Base-by-base conservation (phyloP, 2,888 invertebrate species). In the Ormyrus nitidulus region DNA sequence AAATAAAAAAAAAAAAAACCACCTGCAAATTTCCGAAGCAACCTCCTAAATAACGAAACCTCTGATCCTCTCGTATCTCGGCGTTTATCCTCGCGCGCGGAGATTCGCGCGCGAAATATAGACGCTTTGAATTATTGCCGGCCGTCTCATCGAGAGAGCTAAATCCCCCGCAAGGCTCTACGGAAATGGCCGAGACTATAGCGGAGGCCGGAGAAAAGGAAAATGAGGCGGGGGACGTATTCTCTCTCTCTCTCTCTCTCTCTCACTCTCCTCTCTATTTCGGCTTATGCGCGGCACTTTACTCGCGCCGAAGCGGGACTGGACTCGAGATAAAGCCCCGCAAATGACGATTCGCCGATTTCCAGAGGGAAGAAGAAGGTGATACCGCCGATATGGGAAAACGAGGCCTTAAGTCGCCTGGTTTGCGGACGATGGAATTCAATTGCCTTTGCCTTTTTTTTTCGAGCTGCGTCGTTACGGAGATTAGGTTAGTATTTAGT, bases 121-220 rank as follows among this genome's bases (percentile, higher is more conserved):
- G 75, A 77, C 75, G 80, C 68, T 44, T 65, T 83, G 80, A 83
- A 84, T 83, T 84, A 83, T 83, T 82, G 73, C 80, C 44, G 62
- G 54, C 64, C 58, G 70, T 77, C 73, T 79, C 82, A 80, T 81
- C 78, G 81, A 82, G 79, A 70, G 64, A 34, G 13, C 66, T 58
- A 77, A 77, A 71, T 65, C 76, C 80, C 62, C 19, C 69, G 65
- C 68, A 56, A 58, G 59, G 11, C 10, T 65, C 58, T 48, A 2
- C 1, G 61, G 53, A 71, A 71, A 71, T 61, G 51, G 46, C 71
- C 61, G 8, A 6, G 59, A 19, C 19, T 10, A 53, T 34, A 34
- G 34, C 34, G 34, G 34, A 34, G 34, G 34, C 34, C 53, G n/a
- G 3, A 11, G 56, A 44, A 48, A 56, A 11, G 64, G 64, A 13